These are phyloP conservation scores for Malurus leucopterus DNA, from an alignment of 2,797 vertebrate genomes.

Conservation along the genomic window DNA sequence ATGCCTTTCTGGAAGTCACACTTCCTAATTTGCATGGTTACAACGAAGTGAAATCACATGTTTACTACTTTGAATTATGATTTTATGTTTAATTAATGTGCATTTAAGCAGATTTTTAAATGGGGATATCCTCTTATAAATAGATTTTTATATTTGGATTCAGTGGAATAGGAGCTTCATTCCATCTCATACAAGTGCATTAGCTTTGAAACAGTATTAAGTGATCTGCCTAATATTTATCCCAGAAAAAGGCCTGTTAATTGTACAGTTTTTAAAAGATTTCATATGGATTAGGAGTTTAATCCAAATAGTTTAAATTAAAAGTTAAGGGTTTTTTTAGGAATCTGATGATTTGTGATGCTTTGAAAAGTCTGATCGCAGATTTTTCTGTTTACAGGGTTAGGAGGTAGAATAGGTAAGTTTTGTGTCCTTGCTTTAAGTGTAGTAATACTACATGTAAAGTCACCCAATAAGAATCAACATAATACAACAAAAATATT, in stretches of 20 bases:
- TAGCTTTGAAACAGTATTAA: background rate
- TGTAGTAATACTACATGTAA: background rate
- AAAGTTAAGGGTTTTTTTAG: background rate
- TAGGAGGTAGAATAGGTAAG: background rate
- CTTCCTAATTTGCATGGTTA: background rate
- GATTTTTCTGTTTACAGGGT: background rate
- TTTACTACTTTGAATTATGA: background rate
- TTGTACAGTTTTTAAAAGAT: background rate
- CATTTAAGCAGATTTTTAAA: background rate
- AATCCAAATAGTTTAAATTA: background rate
- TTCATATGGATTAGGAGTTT: background rate
- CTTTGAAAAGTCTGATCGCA: background rate
- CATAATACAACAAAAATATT: background rate
- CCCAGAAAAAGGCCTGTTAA: background rate
- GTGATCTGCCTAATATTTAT: background rate
- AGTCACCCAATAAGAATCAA: background rate
- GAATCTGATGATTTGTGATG: background rate
- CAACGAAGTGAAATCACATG: background rate
- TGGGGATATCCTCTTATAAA: background rate
- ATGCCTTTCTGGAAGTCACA: background rate
- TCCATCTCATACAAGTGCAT: background rate
- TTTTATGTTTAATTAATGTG: background rate
- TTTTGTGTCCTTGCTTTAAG: background rate
- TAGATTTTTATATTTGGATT: background rate
- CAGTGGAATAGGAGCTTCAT: background rate